Conservation (phyloP, 2,797 vertebrate genomes). For the Lepilemur ruficaudatus region DNA sequence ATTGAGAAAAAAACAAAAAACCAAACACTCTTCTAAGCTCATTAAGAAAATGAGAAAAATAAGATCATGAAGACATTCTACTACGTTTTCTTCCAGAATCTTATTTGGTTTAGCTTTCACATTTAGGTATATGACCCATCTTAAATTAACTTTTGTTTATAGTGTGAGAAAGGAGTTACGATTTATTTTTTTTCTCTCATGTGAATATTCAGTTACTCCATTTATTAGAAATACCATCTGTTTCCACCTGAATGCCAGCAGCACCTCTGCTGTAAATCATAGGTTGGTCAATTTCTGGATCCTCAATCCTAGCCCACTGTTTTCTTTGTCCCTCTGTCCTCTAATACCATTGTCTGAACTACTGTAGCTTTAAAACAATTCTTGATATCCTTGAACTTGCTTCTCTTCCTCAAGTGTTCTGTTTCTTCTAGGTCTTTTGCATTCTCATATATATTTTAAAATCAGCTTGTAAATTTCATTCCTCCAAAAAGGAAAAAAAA, state of each 20-base stretch:
- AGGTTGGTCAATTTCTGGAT: background rate
- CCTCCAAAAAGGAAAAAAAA: too few relatives aligned
- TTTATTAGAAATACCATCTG: background rate
- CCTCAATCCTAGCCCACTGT: background rate
- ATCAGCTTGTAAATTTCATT: background rate
- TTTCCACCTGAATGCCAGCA: background rate
- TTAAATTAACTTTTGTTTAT: background rate
- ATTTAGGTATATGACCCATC: background rate
- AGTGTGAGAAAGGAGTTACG: too few relatives aligned
- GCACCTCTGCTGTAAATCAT: background rate
- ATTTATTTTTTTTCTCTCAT: too few relatives aligned
- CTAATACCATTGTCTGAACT: background rate
- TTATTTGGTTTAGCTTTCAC: background rate
- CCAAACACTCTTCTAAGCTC: background rate
- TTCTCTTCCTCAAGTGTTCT: background rate
- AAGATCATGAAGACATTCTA: background rate
- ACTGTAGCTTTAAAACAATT: background rate
- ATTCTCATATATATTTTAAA: background rate
- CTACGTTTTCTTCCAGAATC: background rate
- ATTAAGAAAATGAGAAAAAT: background rate
- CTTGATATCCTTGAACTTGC: background rate
- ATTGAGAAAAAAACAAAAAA: background rate
- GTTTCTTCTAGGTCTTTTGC: background rate
- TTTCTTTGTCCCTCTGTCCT: background rate
- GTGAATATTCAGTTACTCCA: background rate